Base-by-base conservation (phyloP, 1,140 invertebrate genomes). In the Diuraphis noxia region DNA sequence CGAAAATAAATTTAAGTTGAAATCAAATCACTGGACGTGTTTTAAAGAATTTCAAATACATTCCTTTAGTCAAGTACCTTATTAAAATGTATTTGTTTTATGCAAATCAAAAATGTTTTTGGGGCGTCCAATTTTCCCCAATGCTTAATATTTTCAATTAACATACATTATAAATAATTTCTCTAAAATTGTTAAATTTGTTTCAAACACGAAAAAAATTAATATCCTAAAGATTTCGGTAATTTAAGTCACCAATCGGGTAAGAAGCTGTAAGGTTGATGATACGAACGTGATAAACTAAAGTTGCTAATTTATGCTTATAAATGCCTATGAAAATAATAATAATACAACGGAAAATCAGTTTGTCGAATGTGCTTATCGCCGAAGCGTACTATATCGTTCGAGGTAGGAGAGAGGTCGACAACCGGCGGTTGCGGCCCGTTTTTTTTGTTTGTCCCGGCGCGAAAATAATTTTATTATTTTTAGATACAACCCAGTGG, bases 401-500 rank as follows among this genome's bases (percentile, higher is more conserved):
- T 72, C 56, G 56, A 72, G 30, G 56, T 72, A 72, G 56, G 79
- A 19, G 40, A 41, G 40, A 84, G 82, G 82, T 84, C 82, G 30
- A 84, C 40, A 43, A 84, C 82, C 82, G 25, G 30, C 38, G 17
- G 30, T n/a, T 30, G 40, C 30, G 30, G 82, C 41, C 30, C 82
- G 82, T 40, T 84, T 84, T n/a, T 84, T 38, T 41, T n/a, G 40
- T 84, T 43, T n/a, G 82, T 84, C 82, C 40, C 30, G 81, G 13
- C 40, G 38, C 40, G 40, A 84, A 84, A 84, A 84, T 43, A 43
- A 84, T 43, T n/a, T 84, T 41, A 41, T 84, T 84, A 84, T 84
- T 84, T 84, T 84, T 84, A 84, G 82, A 84, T 43, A 46, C 30
- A 84, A 19, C 82, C 81, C 21, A 41, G 40, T 84, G 81, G 81